Percentiles rank a stretch among this genome's conserved stretches.
Evolutionary conservation across 2,797 vertebrate species (phyloP).

Genomic region (Dendrocincla fuliginosa): DNA sequence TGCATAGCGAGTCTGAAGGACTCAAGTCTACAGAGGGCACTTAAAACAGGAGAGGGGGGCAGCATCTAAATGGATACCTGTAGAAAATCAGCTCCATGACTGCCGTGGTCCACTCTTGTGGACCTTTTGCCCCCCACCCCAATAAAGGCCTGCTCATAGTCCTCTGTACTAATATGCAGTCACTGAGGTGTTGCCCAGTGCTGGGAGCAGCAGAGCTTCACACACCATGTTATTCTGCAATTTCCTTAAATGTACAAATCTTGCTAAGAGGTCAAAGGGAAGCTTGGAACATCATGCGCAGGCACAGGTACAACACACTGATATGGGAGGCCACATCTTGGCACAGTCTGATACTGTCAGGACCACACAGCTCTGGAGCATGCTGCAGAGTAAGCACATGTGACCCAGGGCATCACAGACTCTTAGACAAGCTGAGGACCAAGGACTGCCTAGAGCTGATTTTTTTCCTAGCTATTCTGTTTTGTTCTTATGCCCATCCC

Average conservation of each 20-base stretch:
- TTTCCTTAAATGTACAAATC: not conserved
- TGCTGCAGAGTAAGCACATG: not conserved
- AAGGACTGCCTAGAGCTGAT: not conserved
- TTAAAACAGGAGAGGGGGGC: not conserved
- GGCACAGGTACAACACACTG: not conserved
- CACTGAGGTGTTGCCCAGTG: not conserved
- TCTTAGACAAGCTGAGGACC: not conserved
- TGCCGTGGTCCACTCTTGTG: not conserved
- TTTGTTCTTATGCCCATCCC: not conserved
- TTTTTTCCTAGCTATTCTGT: not conserved
- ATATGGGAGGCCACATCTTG: not conserved
- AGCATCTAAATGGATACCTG: not conserved
- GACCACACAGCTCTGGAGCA: not conserved
- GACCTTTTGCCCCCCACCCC: not conserved
- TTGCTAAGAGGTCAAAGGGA: not conserved
- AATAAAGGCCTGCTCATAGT: not conserved
- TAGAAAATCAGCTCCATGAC: not conserved
- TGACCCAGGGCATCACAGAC: not conserved
- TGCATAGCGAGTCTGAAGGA: not conserved
- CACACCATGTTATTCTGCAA: not conserved
- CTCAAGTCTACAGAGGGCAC: not conserved
- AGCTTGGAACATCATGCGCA: fast-evolving
- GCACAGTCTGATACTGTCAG: not conserved
- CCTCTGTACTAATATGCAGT: not conserved
- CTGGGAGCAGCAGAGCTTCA: not conserved